phyloP scores from a whole-genome alignment of 1,140 invertebrate genomes.

The Drosophila watanabei region DNA sequence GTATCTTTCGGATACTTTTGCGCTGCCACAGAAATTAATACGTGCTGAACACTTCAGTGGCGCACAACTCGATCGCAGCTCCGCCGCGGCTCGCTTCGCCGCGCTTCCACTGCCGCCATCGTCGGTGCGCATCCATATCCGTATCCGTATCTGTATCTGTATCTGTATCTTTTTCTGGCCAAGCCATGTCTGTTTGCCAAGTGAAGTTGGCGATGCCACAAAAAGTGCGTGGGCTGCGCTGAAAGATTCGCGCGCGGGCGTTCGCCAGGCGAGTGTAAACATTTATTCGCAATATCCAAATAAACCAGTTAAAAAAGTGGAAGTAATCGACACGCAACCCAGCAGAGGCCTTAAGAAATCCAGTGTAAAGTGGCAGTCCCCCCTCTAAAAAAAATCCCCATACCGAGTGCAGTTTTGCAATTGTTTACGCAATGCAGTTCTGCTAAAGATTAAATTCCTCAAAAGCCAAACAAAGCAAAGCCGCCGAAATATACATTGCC shows the following conservation, averaged over 20 bases:
- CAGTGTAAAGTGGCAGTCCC: constrained; percentile 42
- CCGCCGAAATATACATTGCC: constrained; percentile 18
- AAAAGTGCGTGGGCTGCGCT: constrained; percentile 50
- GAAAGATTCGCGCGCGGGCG: constrained; percentile 53
- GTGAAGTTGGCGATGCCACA: constrained; percentile 40
- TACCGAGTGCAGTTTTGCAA: constrained; percentile 61
- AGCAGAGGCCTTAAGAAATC: constrained; percentile 17
- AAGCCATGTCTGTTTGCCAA: constrained; percentile 24
- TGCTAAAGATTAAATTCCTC: constrained; percentile 44
- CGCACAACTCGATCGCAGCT: constrained; percentile 70
- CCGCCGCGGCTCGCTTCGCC: constrained; percentile 20
- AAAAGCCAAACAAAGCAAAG: constrained; percentile 36
- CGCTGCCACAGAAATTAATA: constrained; percentile 79
- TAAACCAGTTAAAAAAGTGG: constrained; percentile 65
- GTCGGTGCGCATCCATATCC: constrained; percentile 11
- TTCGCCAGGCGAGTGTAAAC: constrained; percentile 54
- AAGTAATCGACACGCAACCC: constrained; percentile 34
- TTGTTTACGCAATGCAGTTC: constrained; percentile 73
- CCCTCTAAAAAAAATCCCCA: background rate
- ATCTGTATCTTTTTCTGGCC: constrained; percentile 35
- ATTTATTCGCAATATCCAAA: constrained; percentile 34
- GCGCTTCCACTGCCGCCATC: constrained; percentile 10
- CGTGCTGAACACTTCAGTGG: constrained; percentile 77
- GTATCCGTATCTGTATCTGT: constrained; percentile 25
- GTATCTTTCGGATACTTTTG: constrained; percentile 79